These are phyloP conservation scores for Epiperipatus broadwayi DNA, from an alignment of 2,888 invertebrate genomes.

Conservation along the genomic window DNA sequence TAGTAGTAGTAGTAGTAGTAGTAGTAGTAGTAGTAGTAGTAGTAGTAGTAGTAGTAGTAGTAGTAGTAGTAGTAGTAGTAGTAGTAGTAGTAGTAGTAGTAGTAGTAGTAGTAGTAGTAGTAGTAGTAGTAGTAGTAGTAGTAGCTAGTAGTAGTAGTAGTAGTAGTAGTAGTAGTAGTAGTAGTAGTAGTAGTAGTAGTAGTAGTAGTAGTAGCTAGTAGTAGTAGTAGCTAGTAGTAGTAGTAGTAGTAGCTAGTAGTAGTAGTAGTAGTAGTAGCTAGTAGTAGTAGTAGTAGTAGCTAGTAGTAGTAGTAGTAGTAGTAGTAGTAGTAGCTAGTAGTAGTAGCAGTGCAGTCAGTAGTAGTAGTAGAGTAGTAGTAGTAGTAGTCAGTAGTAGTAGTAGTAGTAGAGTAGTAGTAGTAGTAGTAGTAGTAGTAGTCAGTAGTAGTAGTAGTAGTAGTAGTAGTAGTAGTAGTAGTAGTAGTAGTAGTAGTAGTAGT, in stretches of 20 bases:
- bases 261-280: no score
- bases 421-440: no score
- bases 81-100: conserved; percentile 15
- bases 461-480: conserved; percentile 3
- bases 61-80: conserved; percentile 13
- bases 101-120: conserved; percentile 15
- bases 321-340: no score
- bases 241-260: no score
- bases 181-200: neutral
- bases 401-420: conserved; percentile 3
- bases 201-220: no score
- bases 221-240: no score
- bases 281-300: no score
- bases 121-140: conserved; percentile 15
- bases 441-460: conserved; percentile 3
- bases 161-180: neutral
- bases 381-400: no score
- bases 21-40: no score
- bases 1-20: conserved; percentile 3
- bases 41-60: conserved; percentile 13
- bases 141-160: conserved; percentile 8
- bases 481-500: conserved; percentile 3
- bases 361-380: no score
- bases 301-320: no score
- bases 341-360: no score